These are phyloP conservation scores for Lepus oiostolus DNA, from an alignment of 2,797 vertebrate species.

Conservation along the genomic window DNA sequence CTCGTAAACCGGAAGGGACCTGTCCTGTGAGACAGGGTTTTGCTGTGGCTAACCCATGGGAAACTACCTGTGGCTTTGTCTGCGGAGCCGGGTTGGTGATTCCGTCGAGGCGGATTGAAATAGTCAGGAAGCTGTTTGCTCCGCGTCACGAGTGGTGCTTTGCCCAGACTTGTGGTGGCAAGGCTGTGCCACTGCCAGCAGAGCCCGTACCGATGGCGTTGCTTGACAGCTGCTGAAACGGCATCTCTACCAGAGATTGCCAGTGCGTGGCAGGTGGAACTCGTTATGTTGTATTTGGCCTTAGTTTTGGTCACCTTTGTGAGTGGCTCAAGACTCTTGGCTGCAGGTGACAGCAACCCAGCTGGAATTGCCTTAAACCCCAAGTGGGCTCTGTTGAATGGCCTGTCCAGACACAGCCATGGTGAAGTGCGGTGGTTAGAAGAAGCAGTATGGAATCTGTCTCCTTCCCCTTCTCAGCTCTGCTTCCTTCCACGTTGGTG, in stretches of 20 bases:
- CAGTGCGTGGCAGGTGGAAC: neutral
- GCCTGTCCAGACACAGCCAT: neutral
- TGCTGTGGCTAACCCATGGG: constrained; percentile 22
- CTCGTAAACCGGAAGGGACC: constrained; percentile 48
- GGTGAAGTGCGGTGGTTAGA: neutral
- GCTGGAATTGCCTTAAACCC: neutral
- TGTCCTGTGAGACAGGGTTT: constrained; percentile 6
- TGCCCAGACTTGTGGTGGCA: neutral
- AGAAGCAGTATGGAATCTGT: neutral
- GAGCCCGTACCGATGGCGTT: neutral
- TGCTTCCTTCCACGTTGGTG: neutral
- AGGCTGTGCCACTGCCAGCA: neutral
- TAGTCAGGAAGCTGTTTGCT: neutral
- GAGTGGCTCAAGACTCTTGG: neutral
- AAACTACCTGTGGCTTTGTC: constrained; percentile 34
- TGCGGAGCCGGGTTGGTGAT: neutral
- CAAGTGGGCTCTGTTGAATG: neutral
- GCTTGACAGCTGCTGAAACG: neutral
- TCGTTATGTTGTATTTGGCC: neutral
- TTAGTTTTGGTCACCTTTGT: neutral
- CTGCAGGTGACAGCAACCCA: neutral
- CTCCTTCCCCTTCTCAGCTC: neutral
- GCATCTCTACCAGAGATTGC: neutral
- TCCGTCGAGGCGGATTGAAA: neutral
- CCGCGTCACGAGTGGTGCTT: neutral